These are phyloP conservation scores for Calcarius lapponicus DNA, from an alignment of 2,797 vertebrate species.

Conservation along the genomic window DNA sequence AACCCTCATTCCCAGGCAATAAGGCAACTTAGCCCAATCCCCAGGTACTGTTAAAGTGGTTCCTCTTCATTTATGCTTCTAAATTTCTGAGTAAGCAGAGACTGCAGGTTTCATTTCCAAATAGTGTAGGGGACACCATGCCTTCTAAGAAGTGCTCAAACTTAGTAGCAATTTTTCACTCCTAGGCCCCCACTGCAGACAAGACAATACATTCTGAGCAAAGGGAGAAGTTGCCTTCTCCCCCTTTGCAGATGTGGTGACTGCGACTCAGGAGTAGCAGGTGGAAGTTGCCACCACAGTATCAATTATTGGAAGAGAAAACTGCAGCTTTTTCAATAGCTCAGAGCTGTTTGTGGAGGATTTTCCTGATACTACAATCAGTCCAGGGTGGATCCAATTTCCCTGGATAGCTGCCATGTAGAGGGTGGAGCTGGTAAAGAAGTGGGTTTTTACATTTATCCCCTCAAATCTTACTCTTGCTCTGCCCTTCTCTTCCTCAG, in stretches of 20 bases:
- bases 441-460: not conserved
- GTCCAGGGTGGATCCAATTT: not conserved
- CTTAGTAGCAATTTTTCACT: not conserved
- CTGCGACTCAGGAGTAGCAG: not conserved
- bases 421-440: not conserved
- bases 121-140: not conserved
- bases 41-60: not conserved
- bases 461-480: not conserved
- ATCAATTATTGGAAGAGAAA: constrained; percentile 20
- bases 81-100: not conserved
- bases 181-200: not conserved
- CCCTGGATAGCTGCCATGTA: not conserved
- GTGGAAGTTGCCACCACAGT: not conserved
- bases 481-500: not conserved
- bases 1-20: not conserved
- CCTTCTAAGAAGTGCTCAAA: not conserved
- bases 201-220: not conserved
- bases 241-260: not conserved
- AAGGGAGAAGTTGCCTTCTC: not conserved
- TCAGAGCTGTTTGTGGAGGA: constrained; percentile 5
- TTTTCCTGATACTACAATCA: not conserved
- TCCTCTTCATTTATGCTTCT: not conserved
- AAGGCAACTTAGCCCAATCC: not conserved
- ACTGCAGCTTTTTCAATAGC: constrained; percentile 2
- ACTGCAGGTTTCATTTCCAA: not conserved